Evolutionary conservation across 2,888 invertebrate genomes (phyloP), one percentile per base, ranked within the genome.

Genomic region (Trissoscelio sp.): DNA sequence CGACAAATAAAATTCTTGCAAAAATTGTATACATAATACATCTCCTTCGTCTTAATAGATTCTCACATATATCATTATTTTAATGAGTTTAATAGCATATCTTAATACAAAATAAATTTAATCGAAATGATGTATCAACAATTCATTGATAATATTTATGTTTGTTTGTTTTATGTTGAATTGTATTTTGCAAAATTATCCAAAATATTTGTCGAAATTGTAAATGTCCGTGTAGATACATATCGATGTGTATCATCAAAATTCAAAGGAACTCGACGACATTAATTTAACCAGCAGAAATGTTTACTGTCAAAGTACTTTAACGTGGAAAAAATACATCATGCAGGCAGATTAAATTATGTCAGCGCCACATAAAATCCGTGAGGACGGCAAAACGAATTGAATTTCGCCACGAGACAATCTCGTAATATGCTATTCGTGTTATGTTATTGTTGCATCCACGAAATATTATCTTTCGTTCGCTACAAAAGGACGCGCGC

Each of bases 321-420:
- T 58, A 34, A 44, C 14, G 51, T 20, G 53, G 24, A 60, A 77
- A 64, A 60, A 60, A 77, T 57, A 64, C 42, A 48, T 39, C 58
- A 51, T 60, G 53, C 60, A 58, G 60, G 60, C n/a, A 60, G 44
- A 67, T 67, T 58, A 53, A 77, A 77, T 77, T 77, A 60, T 57
- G 58, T 66, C 57, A 75, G 66, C 53, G 48, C 18, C 24, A 66
- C 42, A 57, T 66, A 48, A 67, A 75, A 66, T 75, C 66, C 7
- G 51, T 44, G 53, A 60, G 24, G 46, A 74, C 4, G 39, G 22
- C 34, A 57, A 57, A 62, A 55, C 42, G 39, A 64, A 70, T 70
- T 58, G 70, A 72, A 66, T 79, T 72, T 72, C 44, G 46, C 51
- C 66, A 79, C 57, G 60, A 73, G 66, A 73, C 64, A 58, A 70